Evolutionary conservation across 2,888 invertebrate genomes (phyloP).

Genomic region (Mesorhabditis sp.): DNA sequence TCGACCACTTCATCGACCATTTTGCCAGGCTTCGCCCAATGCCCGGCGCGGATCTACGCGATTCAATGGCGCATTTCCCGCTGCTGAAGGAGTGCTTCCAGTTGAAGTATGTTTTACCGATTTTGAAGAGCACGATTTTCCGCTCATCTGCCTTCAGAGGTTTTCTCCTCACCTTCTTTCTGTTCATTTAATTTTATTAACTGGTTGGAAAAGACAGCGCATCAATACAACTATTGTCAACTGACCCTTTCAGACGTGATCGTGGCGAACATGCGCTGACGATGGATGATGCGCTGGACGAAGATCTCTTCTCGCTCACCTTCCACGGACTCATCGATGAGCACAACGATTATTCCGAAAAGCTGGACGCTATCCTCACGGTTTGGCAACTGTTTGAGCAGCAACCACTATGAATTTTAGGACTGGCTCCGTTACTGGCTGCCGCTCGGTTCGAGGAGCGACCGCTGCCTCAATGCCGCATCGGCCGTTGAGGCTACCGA

Average conservation of each 20-base stretch:
- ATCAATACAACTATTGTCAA: neutral
- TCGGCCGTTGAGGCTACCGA: conserved; percentile 16
- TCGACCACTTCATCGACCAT: conserved; percentile 27
- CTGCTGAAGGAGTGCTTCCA: conserved; percentile 28
- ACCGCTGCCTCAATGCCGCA: conserved; percentile 44
- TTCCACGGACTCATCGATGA: neutral
- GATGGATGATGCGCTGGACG: conserved; percentile 47
- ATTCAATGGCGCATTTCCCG: conserved; percentile 21
- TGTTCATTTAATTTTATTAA: too few relatives aligned
- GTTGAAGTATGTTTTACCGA: conserved; percentile 15
- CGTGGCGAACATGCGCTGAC: conserved; percentile 29
- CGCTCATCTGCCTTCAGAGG: too few relatives aligned
- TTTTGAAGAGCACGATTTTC: too few relatives aligned
- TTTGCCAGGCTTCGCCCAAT: conserved; percentile 13
- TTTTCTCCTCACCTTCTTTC: too few relatives aligned
- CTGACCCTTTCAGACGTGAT: conserved; percentile 22
- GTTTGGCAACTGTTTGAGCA: neutral
- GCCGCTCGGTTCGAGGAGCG: conserved; percentile 39
- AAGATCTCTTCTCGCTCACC: conserved; percentile 32
- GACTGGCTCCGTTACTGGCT: conserved; percentile 43
- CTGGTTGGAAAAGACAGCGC: too few relatives aligned
- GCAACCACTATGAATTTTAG: conserved; percentile 23
- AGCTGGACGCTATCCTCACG: too few relatives aligned
- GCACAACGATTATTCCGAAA: too few relatives aligned
- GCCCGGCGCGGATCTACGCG: conserved; percentile 14